A percentile compares a stretch with the other conserved stretches of the same genome.
Evolutionary conservation across 2,113 vertebrate species (phyloP).

Genomic region (Mirza zaza): DNA sequence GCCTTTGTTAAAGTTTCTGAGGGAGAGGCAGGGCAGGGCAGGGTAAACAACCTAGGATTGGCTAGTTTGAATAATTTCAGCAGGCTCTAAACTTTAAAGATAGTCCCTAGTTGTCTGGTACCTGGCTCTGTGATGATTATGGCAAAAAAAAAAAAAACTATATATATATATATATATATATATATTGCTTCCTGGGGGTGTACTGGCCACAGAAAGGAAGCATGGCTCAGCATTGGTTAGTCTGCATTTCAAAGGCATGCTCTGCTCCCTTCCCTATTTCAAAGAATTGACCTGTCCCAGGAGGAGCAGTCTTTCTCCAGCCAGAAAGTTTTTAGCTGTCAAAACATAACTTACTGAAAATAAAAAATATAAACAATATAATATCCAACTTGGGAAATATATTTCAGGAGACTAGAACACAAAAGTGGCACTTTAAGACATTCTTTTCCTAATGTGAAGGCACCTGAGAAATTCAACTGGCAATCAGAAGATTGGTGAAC

Average conservation of each 20-base stretch:
- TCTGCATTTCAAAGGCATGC: neutral
- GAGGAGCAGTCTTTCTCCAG: neutral
- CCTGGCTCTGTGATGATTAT: neutral
- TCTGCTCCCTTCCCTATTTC: neutral
- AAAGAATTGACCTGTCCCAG: neutral
- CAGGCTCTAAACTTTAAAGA: neutral
- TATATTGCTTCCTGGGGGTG: neutral
- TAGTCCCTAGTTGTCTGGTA: neutral
- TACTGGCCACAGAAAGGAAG: neutral
- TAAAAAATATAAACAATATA: neutral
- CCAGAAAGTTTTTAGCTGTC: neutral
- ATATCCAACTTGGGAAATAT: neutral
- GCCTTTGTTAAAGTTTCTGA: neutral
- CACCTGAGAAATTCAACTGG: neutral
- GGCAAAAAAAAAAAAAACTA: neutral
- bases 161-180: too few species aligned
- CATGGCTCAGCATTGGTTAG: neutral
- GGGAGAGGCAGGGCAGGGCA: neutral
- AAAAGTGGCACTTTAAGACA: neutral
- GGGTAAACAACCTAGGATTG: too few species aligned
- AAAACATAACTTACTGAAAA: neutral
- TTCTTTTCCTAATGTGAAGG: neutral
- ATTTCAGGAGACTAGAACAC: slow-evolving; percentile 10
- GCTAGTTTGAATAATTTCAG: neutral
- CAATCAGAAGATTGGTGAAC: neutral